Evolutionary conservation across 2,113 vertebrate genomes (phyloP).

Genomic region (Aythya baeri): DNA sequence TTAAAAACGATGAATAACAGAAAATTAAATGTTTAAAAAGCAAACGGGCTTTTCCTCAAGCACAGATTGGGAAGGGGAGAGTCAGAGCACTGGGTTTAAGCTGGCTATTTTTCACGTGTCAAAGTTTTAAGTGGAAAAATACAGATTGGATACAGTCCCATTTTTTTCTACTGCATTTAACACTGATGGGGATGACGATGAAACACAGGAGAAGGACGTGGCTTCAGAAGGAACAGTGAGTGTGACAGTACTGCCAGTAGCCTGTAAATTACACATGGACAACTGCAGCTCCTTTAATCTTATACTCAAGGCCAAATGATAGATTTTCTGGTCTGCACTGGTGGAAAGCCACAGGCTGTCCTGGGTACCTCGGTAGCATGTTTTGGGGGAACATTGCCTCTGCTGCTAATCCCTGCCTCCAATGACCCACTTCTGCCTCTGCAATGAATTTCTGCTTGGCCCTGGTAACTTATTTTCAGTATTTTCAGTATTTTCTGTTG

Average conservation of each 20-base stretch:
- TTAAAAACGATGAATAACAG: background rate
- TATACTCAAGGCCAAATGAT: background rate
- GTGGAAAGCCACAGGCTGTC: background rate
- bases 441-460: background rate
- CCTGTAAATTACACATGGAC: background rate
- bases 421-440: background rate
- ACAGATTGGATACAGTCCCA: background rate
- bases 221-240: background rate
- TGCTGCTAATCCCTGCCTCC: background rate
- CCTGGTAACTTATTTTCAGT: background rate
- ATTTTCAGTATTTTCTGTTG: background rate
- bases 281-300: background rate
- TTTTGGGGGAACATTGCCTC: background rate
- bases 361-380: background rate
- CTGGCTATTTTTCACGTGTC: background rate
- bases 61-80: background rate
- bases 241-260: background rate
- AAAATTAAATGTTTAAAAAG: background rate
- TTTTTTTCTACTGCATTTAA: background rate
- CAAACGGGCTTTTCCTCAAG: background rate
- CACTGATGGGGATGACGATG: background rate
- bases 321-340: background rate
- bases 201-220: accelerated
- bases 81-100: background rate
- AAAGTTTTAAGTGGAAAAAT: background rate